Conservation (phyloP, 2,888 invertebrate genomes). For the Caenorhabditis imperialis region DNA sequence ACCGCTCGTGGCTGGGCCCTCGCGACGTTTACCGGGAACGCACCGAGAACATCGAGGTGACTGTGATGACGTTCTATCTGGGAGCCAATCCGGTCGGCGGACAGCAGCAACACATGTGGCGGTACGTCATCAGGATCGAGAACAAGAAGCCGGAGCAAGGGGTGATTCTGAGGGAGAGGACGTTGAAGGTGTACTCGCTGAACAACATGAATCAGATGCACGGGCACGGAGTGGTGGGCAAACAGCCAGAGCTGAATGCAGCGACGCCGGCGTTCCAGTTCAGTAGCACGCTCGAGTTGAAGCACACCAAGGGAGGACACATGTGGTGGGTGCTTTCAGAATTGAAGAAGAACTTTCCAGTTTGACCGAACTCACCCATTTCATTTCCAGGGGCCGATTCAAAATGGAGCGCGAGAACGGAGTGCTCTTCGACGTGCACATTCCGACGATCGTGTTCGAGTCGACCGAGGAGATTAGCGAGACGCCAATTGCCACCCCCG, state of each 20-base stretch:
- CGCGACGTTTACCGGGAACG: conserved; percentile 84
- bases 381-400: conserved; percentile 88
- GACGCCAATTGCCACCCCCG: conserved; percentile 29
- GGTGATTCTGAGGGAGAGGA: conserved; percentile 63
- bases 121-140: conserved; percentile 87
- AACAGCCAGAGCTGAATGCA: conserved; percentile 68
- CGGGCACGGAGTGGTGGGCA: conserved; percentile 68
- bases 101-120: conserved; percentile 84
- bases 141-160: conserved; percentile 58
- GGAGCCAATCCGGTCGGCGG: conserved; percentile 82
- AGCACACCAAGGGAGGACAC: conserved; percentile 85
- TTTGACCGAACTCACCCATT: neutral
- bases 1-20: conserved; percentile 66
- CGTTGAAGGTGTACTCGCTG: conserved; percentile 67
- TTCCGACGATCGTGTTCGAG: conserved; percentile 96
- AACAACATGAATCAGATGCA: conserved; percentile 71
- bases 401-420: conserved; percentile 97
- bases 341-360: neutral
- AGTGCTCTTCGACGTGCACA: conserved; percentile 94
- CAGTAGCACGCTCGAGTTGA: conserved; percentile 68
- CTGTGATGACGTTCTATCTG: conserved; percentile 95
- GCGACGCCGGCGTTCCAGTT: conserved; percentile 70
- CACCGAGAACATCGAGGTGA: conserved; percentile 94
- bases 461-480: conserved; percentile 58
- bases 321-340: conserved; percentile 93